Base-by-base conservation (phyloP, 2,888 invertebrate species). In the Xiphydria camelus region DNA sequence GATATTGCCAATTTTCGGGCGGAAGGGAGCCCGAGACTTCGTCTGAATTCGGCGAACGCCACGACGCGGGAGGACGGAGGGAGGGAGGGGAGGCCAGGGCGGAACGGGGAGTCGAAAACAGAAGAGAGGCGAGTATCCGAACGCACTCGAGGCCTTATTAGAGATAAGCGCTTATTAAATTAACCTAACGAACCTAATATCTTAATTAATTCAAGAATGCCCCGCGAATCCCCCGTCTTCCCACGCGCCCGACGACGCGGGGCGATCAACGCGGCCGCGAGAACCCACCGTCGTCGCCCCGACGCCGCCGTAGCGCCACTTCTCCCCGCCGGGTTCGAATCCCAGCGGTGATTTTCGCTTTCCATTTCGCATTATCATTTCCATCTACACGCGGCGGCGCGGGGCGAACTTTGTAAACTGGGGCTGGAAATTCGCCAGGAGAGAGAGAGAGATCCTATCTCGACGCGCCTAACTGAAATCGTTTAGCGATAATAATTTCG, bases 1-100 rank as follows among this genome's bases (percentile, higher is more conserved):
- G 65, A 66, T 64, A 65, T 65, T 66, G 66, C 57, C 66, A 65
- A 66, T 66, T 63, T 62, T 62, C 57, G 52, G 54, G 49, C 56
- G 62, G 59, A 59, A 64, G 65, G 61, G 64, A 64, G 52, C 53
- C 12, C 6, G 12, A 7, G 0, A 3, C 26, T 14, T 26, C n/a
- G 10, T 26, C n/a, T n/a, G n/a, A n/a, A n/a, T n/a, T n/a, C n/a
- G n/a, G n/a, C n/a, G n/a, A 26, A 10, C 26, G 26, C 14, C 26
- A 3, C 26, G 14, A 6, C 26, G 12, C 7, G 4, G 26, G 7
- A n/a, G 26, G 14, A 6, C 26, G 12, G 5, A 3, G 26, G 7
- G 6, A 14, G n/a, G n/a, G n/a, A n/a, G n/a, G 14, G 7, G 12
- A 4, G 26, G 10, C 4, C 26, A 4, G 6, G 10, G 3, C 7